phyloP scores from a whole-genome alignment of 1,140 invertebrate genomes.

The Coenobita brevimanus region DNA sequence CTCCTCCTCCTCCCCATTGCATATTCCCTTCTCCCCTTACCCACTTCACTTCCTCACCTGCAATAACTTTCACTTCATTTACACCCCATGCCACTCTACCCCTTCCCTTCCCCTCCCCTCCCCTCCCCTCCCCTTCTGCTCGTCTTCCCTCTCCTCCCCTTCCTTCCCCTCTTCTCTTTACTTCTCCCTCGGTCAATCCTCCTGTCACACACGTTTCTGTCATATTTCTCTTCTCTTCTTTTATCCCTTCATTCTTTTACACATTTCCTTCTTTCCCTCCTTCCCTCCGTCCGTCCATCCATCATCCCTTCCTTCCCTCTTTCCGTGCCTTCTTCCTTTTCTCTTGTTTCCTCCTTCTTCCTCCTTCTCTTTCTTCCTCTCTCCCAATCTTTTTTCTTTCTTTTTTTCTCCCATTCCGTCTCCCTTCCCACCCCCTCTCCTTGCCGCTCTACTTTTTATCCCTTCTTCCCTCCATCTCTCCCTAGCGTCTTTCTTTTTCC shows the following conservation, averaged over 20 bases:
- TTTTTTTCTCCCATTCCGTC: neutral
- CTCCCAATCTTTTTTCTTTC: neutral
- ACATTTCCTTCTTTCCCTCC: no score
- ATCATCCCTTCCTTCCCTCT: neutral
- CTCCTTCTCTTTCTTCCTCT: slow-evolving; percentile 2
- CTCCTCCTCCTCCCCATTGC: neutral
- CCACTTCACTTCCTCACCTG: neutral
- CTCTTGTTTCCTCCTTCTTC: slow-evolving; percentile 5
- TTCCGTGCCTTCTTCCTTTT: neutral
- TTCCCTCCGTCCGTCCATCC: neutral
- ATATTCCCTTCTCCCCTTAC: neutral
- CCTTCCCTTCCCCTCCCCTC: no score
- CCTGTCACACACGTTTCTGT: no score
- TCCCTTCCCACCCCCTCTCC: neutral
- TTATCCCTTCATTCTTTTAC: no score
- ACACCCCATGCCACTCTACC: no score
- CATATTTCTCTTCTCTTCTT: no score
- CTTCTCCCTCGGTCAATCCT: no score
- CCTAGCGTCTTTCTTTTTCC: no score
- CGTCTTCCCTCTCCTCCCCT: no score
- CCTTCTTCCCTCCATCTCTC: neutral
- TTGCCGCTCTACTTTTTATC: slow-evolving; percentile 16
- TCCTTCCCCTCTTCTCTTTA: no score
- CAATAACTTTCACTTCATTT: no score
- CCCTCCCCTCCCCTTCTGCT: no score